Conservation (phyloP, 2,888 invertebrate species). For the Agelastica alni region DNA sequence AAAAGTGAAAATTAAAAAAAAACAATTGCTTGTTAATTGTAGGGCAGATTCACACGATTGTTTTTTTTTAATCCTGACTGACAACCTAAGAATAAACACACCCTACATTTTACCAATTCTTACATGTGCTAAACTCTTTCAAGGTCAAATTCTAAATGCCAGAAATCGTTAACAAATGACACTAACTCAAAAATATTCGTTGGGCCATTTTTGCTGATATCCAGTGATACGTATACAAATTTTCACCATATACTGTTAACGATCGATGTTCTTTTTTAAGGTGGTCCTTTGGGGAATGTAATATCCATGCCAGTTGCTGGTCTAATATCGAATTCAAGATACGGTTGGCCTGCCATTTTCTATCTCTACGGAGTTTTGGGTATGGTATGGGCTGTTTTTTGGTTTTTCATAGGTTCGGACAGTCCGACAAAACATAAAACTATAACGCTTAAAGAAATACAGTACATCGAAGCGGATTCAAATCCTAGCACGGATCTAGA, state of each 20-base stretch:
- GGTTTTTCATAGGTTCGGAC: conserved; percentile 68
- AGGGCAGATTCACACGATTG: too few relatives aligned
- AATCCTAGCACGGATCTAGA: too few relatives aligned
- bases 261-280: conserved; percentile 31
- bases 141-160: too few relatives aligned
- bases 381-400: conserved; percentile 64
- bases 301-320: conserved; percentile 75
- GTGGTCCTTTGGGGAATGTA: conserved; percentile 74
- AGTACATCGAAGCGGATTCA: conserved; percentile 73
- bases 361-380: conserved; percentile 72
- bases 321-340: conserved; percentile 66
- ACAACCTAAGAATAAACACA: too few relatives aligned
- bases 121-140: too few relatives aligned
- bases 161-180: too few relatives aligned
- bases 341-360: conserved; percentile 81
- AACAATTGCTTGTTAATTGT: too few relatives aligned
- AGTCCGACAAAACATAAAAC: conserved; percentile 65
- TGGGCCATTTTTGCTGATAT: too few relatives aligned
- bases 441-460: conserved; percentile 67
- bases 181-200: too few relatives aligned
- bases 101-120: too few relatives aligned
- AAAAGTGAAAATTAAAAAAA: too few relatives aligned
- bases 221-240: not conserved
- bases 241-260: not conserved
- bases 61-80: too few relatives aligned